These are phyloP conservation scores for Hippotragus niger DNA, from an alignment of 2,113 vertebrate genomes.

Conservation along the genomic window DNA sequence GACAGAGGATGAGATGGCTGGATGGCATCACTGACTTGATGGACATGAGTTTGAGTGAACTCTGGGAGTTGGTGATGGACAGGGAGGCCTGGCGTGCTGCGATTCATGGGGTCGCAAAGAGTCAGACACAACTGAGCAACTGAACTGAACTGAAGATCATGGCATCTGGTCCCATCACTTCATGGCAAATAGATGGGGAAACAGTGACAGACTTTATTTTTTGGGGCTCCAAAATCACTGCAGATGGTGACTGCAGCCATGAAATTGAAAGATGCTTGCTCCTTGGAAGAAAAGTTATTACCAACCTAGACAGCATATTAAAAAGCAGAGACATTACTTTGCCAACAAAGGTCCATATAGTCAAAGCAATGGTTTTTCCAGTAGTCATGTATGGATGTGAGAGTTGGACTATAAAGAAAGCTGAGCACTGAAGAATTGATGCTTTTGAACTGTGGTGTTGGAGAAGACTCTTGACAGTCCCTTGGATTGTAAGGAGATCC, in stretches of 20 bases:
- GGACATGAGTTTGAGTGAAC: too few relatives aligned
- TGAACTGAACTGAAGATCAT: too few relatives aligned
- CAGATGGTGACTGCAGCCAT: background rate
- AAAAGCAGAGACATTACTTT: background rate
- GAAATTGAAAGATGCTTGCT: background rate
- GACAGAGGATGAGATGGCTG: too few relatives aligned
- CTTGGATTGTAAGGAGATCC: background rate
- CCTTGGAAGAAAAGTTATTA: background rate
- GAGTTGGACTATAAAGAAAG: background rate
- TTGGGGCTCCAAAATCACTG: background rate
- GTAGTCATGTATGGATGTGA: background rate
- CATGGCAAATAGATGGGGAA: background rate
- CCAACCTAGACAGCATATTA: background rate
- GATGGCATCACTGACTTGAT: too few relatives aligned
- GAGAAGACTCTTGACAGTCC: background rate
- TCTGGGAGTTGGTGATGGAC: too few relatives aligned
- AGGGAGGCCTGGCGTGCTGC: too few relatives aligned
- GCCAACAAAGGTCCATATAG: rapidly evolving
- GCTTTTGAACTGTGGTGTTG: background rate
- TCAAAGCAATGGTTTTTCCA: background rate
- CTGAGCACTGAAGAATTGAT: background rate
- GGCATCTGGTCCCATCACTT: background rate
- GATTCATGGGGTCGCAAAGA: too few relatives aligned
- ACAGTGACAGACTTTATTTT: background rate
- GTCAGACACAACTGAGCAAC: too few relatives aligned